Conservation (phyloP, 2,797 vertebrate genomes). For the Glyptemys insculpta region DNA sequence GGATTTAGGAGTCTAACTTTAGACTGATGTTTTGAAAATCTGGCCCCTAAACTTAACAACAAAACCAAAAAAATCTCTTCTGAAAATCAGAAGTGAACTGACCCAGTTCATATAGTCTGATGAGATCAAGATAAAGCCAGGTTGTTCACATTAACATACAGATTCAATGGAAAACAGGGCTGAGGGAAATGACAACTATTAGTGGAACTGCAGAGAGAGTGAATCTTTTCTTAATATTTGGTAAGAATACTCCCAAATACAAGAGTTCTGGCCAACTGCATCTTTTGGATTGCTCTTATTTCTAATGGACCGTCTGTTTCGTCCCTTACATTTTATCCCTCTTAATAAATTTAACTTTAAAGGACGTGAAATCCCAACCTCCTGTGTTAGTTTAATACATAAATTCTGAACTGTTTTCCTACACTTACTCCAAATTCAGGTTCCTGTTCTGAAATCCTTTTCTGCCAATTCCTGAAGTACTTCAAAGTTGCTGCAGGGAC, state of each 20-base stretch:
- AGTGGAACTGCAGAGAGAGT: rapidly evolving
- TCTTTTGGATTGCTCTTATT: background rate
- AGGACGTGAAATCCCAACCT: background rate
- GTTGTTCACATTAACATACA: background rate
- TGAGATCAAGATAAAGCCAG: background rate
- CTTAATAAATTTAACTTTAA: background rate
- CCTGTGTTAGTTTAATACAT: background rate
- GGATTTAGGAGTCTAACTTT: background rate
- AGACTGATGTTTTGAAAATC: background rate
- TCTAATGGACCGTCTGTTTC: background rate
- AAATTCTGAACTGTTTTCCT: background rate
- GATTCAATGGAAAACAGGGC: background rate
- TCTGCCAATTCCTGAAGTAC: background rate
- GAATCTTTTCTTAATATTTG: background rate
- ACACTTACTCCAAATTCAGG: background rate
- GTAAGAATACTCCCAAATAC: background rate
- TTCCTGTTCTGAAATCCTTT: background rate
- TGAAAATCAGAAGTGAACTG: background rate
- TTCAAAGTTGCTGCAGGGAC: background rate
- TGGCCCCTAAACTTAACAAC: background rate
- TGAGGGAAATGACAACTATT: background rate
- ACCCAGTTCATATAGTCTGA: background rate
- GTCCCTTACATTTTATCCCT: background rate
- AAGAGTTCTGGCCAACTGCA: background rate
- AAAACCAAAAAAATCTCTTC: background rate